phyloP scores from a whole-genome alignment of 2,888 invertebrate species.

The Lasioglossum lativentre region DNA sequence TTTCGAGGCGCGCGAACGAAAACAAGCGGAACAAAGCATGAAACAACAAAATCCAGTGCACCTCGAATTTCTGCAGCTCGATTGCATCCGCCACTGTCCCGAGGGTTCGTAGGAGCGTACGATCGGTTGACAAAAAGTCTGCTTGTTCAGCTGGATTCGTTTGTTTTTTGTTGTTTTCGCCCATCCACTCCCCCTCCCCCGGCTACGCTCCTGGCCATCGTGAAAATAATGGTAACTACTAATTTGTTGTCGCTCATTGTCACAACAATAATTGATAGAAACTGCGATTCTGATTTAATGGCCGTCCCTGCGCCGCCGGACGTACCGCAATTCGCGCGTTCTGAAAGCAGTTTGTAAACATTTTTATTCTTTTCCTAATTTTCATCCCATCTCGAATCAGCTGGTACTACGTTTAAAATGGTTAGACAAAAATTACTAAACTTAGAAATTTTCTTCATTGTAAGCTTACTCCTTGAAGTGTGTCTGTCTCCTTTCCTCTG shows the following conservation, averaged over 20 bases:
- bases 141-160: slow-evolving; percentile 45
- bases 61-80: slow-evolving; percentile 35
- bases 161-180: slow-evolving; percentile 10
- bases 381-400: no score
- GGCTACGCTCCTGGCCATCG: background rate
- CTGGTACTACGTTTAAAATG: background rate
- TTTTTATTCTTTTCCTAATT: background rate
- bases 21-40: slow-evolving; percentile 14
- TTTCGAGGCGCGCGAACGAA: slow-evolving; percentile 15
- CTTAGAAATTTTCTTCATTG: no score
- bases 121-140: slow-evolving; percentile 34
- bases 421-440: background rate
- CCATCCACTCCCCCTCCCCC: background rate
- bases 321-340: background rate
- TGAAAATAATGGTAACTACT: slow-evolving; percentile 23
- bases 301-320: background rate
- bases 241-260: slow-evolving; percentile 19
- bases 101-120: slow-evolving; percentile 15
- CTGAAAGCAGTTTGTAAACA: background rate
- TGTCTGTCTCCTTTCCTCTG: no score
- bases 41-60: slow-evolving; percentile 43
- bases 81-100: slow-evolving; percentile 34
- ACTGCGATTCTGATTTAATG: background rate
- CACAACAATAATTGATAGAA: slow-evolving; percentile 25
- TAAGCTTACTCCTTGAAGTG: no score